Conservation (phyloP, 2,797 vertebrate genomes). For the Argyrosomus regius region DNA sequence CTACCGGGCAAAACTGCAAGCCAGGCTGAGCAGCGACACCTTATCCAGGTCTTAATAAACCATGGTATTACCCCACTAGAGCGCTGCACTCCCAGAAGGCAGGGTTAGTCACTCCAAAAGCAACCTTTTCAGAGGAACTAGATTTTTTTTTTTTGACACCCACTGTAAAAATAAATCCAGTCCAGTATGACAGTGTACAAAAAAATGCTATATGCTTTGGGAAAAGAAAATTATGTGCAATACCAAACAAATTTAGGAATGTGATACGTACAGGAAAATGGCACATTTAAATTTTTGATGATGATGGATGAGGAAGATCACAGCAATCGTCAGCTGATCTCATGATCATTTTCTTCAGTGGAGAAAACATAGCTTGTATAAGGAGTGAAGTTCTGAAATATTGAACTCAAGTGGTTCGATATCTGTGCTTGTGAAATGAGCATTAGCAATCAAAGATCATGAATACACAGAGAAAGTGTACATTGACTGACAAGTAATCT, state of each 20-base stretch:
- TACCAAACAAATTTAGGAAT: not conserved
- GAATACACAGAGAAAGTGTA: slow-evolving; percentile 13
- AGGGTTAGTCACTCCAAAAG: too few species aligned
- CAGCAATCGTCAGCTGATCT: not conserved
- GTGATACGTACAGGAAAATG: too few species aligned
- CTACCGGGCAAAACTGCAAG: too few species aligned
- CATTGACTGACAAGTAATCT: slow-evolving; percentile 23
- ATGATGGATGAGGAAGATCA: not conserved
- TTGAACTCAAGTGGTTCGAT: slow-evolving; percentile 10
- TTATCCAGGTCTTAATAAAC: too few species aligned
- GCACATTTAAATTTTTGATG: not conserved
- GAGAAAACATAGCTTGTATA: not conserved
- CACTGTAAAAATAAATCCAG: not conserved
- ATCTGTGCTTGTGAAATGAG: slow-evolving; percentile 11
- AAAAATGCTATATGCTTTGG: not conserved
- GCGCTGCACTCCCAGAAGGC: too few species aligned
- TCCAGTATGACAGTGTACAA: not conserved
- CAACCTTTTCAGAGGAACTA: too few species aligned
- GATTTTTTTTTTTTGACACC: too few species aligned
- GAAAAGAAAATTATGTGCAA: not conserved
- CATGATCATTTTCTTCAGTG: slow-evolving; percentile 9
- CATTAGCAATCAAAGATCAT: slow-evolving; percentile 32
- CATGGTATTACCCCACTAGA: too few species aligned
- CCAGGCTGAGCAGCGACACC: too few species aligned
- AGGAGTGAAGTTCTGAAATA: slow-evolving; percentile 27